Evolutionary conservation across 35 echinoderm and acorn worm genomes (phyloP).

Genomic region (Nesometra sesokonis): DNA sequence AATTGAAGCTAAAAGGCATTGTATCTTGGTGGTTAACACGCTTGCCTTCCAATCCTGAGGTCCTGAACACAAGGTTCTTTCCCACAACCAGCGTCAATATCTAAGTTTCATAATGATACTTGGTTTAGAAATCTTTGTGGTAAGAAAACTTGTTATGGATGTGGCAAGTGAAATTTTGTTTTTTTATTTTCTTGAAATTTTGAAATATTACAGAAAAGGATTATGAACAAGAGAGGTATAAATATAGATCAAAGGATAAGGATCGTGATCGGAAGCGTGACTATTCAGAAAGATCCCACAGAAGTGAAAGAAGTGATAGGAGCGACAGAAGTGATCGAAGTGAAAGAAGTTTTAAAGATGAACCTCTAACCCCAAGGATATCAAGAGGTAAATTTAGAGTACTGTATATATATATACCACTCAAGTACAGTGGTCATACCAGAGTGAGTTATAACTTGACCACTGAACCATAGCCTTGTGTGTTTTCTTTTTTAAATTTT

Average conservation of each 20-base stretch:
- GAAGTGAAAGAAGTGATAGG: slow-evolving; percentile 24
- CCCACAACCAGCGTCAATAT: too few relatives aligned
- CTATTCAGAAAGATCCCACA: background rate
- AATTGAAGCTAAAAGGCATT: too few relatives aligned
- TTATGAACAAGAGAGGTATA: slow-evolving; percentile 23
- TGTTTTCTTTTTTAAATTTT: too few relatives aligned
- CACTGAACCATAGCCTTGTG: too few relatives aligned
- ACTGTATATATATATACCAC: too few relatives aligned
- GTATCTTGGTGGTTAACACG: too few relatives aligned
- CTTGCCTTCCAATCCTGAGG: too few relatives aligned
- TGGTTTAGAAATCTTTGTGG: too few relatives aligned
- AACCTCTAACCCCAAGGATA: slow-evolving; percentile 73
- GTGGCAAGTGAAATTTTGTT: background rate
- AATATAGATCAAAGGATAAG: slow-evolving; percentile 1
- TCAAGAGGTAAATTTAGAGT: slow-evolving; percentile 28
- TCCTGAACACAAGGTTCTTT: too few relatives aligned
- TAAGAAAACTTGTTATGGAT: too few relatives aligned
- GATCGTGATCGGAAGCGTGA: slow-evolving; percentile 7
- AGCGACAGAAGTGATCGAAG: slow-evolving; percentile 39
- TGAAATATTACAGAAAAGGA: slow-evolving; percentile 1
- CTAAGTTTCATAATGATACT: too few relatives aligned
- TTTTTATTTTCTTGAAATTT: background rate
- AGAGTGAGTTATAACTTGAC: background rate
- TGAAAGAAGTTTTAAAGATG: slow-evolving; percentile 46
- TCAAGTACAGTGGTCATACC: background rate